Base-by-base conservation (phyloP, 2,888 invertebrate species). In the Deilephila elpenor region DNA sequence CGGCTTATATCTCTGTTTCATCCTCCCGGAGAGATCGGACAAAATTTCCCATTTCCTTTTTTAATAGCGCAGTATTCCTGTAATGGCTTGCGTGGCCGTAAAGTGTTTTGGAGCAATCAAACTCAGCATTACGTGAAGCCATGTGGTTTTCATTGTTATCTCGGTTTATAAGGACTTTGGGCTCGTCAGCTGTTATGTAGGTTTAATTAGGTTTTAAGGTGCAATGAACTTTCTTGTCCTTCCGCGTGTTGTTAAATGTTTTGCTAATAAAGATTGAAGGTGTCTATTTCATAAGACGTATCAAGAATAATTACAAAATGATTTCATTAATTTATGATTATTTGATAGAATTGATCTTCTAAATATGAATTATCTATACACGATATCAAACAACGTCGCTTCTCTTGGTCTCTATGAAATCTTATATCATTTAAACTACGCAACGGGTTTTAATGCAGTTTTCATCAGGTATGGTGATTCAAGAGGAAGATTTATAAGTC, bases 1-100 rank as follows among this genome's bases (percentile, higher is more conserved):
- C 51, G 1, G 44, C 25, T 44, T 25, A 11, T 44, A 11, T 34
- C 19, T 34, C 20, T 51, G 25, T 25, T 51, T 17, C 51, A 44
- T 56, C 67, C 51, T 25, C 67, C 25, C 25, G 67, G 51, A 67
- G 17, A 25, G 25, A 51, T 67, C 51, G 20, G 51, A 17, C 67
- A 51, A 80, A 80, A 82, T 81, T 76, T 76, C 75, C 80, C 80
- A 81, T 81, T 83, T 84, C 76, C 76, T 75, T 72, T 44, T 80
- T 74, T 79, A 80, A 67, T 67, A 67, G 67, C 67, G 44, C 67
- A 25, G 51, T 67, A 80, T 82, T 79, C 44, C 37, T 8, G 20
- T 20, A 64, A 67, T 51, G 25, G 25, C 25, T 25, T 44, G 51
- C 56, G n/a, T 17, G n/a, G 56, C 56, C 56, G 25, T 25, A 67